Percentiles rank a stretch among this genome's conserved stretches.
These are phyloP conservation scores for Etheostoma nigrum DNA, from an alignment of 2,797 vertebrate genomes.

Conservation along the genomic window DNA sequence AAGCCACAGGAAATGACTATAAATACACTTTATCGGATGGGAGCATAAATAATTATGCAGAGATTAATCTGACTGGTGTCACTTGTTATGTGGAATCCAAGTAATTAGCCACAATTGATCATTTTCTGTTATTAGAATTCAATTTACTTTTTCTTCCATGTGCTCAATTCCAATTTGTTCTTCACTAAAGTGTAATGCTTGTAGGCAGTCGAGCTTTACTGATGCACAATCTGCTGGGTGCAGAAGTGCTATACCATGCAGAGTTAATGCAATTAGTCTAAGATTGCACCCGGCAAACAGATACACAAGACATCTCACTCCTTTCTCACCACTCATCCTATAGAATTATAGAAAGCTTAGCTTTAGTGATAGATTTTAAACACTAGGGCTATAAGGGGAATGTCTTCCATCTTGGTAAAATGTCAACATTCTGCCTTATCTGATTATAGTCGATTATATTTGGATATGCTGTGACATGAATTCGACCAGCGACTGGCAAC, in stretches of 20 bases:
- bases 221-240: constrained; percentile 48
- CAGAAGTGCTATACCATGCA: constrained; percentile 29
- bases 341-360: constrained; percentile 21
- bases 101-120: constrained; percentile 33
- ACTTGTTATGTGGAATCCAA: constrained; percentile 10
- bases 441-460: constrained; percentile 38
- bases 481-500: constrained; percentile 50
- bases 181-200: constrained; percentile 21
- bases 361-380: constrained; percentile 23
- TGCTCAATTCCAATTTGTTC: constrained; percentile 42
- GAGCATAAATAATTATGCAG: constrained; percentile 21
- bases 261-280: constrained; percentile 50
- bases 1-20: constrained; percentile 44
- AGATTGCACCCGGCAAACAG: constrained; percentile 36
- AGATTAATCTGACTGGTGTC: constrained; percentile 31
- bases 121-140: constrained; percentile 14
- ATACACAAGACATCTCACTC: constrained; percentile 42
- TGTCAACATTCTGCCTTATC: constrained; percentile 39
- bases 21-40: constrained; percentile 45
- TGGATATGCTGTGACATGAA: constrained; percentile 36
- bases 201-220: constrained; percentile 31
- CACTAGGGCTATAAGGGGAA: not conserved
- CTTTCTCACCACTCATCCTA: constrained; percentile 1
- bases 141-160: not conserved
- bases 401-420: constrained; percentile 20